Conservation (phyloP, 2,797 vertebrate genomes). For the Lithobates sylvaticus region DNA sequence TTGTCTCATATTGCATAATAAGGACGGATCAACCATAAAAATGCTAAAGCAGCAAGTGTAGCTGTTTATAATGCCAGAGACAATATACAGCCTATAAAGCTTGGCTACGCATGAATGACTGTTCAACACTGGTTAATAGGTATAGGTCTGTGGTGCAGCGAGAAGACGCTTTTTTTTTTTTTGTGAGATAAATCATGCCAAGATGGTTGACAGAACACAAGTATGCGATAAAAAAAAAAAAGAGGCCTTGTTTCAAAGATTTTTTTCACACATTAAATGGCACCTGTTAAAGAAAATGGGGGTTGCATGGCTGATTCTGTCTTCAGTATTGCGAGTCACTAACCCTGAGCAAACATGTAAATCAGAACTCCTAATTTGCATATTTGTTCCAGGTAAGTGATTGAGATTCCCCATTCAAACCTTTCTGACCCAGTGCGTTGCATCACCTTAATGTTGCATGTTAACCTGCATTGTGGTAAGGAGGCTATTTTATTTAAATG, state of each 20-base stretch:
- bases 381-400: no score
- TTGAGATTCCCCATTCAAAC: no score
- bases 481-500: no score
- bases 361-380: no score
- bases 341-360: no score
- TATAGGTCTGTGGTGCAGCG: conserved; percentile 40
- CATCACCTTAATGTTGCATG: no score
- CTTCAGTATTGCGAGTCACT: no score
- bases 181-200: conserved; percentile 25
- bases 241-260: not conserved
- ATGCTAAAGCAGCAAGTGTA: conserved; percentile 38
- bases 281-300: not conserved
- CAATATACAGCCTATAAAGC: conserved; percentile 56
- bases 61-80: conserved; percentile 50
- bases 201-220: conserved; percentile 34
- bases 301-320: no score
- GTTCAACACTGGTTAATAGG: conserved; percentile 51
- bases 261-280: not conserved
- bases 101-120: conserved; percentile 49
- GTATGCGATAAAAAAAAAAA: not conserved
- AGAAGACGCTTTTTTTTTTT: conserved; percentile 43
- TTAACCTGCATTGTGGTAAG: no score
- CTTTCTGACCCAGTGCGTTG: no score
- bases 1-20: conserved; percentile 55
- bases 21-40: conserved; percentile 54